Percentiles rank a stretch among this genome's conserved stretches.
phyloP scores from a whole-genome alignment of 2,113 vertebrate species.

The Clarias macrocephalus region DNA sequence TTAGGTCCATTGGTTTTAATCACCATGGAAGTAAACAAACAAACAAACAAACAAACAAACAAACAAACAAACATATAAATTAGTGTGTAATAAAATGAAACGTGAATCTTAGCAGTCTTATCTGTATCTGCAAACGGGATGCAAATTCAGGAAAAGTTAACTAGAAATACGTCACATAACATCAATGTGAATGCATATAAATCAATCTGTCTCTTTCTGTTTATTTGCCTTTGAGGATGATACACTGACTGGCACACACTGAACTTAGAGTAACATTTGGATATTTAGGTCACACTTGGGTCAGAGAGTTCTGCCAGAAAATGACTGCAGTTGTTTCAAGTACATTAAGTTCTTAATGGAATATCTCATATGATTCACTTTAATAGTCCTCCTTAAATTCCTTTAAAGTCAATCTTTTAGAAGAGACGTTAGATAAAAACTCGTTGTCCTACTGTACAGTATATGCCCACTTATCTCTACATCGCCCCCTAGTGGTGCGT shows the following conservation, averaged over 20 bases:
- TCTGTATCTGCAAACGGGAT: neutral
- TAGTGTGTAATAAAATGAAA: neutral
- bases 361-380: neutral
- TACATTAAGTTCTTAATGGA: neutral
- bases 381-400: conserved; percentile 10
- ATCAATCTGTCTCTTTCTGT: neutral
- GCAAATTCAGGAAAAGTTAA: neutral
- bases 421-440: neutral
- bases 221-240: neutral
- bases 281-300: neutral
- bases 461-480: neutral
- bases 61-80: too few relatives aligned
- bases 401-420: neutral
- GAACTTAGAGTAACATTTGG: neutral
- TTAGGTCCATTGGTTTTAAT: neutral
- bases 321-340: neutral
- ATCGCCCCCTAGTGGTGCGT: neutral
- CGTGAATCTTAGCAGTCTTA: neutral
- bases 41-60: too few relatives aligned
- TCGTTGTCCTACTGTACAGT: neutral
- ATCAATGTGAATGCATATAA: neutral
- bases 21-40: neutral
- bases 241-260: neutral
- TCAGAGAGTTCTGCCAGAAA: neutral
- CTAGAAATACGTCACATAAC: neutral